A percentile compares a stretch with the other conserved stretches of the same genome.
Conservation (phyloP, 2,797 vertebrate species). For the Champsocephalus gunnari region DNA sequence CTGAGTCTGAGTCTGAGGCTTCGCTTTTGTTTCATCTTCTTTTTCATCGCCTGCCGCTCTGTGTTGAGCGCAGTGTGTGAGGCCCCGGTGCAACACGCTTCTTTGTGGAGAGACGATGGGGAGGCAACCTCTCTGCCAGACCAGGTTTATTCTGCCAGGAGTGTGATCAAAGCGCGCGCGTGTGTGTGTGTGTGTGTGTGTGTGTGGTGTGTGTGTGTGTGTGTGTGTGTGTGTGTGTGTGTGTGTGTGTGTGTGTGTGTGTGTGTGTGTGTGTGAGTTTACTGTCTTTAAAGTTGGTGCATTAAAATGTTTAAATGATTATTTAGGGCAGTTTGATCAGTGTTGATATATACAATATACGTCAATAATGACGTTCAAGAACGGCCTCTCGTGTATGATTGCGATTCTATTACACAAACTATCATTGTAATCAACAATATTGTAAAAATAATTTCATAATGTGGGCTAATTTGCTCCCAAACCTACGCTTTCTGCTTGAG, state of each 20-base stretch:
- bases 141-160: constrained; percentile 66
- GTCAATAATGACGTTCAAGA: too few relatives aligned
- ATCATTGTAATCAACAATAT: too few relatives aligned
- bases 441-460: too few relatives aligned
- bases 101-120: constrained; percentile 59
- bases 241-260: constrained; percentile 5
- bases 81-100: constrained; percentile 45
- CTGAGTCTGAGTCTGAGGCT: constrained; percentile 40
- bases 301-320: constrained; percentile 3
- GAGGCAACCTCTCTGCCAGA: constrained; percentile 72
- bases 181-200: constrained; percentile 31
- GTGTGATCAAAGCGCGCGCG: constrained; percentile 71
- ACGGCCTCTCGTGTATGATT: too few relatives aligned
- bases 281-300: not conserved
- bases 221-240: constrained; percentile 24
- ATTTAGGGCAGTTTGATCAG: constrained; percentile 4
- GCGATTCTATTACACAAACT: too few relatives aligned
- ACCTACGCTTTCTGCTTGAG: too few relatives aligned
- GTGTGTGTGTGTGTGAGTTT: constrained; percentile 18
- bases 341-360: too few relatives aligned
- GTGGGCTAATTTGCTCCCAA: too few relatives aligned
- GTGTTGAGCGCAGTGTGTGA: constrained; percentile 62
- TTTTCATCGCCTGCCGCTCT: constrained; percentile 53
- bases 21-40: constrained; percentile 68
- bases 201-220: constrained; percentile 37